Base-by-base conservation (phyloP, 2,888 invertebrate species). In the Limnephilus lunatus region DNA sequence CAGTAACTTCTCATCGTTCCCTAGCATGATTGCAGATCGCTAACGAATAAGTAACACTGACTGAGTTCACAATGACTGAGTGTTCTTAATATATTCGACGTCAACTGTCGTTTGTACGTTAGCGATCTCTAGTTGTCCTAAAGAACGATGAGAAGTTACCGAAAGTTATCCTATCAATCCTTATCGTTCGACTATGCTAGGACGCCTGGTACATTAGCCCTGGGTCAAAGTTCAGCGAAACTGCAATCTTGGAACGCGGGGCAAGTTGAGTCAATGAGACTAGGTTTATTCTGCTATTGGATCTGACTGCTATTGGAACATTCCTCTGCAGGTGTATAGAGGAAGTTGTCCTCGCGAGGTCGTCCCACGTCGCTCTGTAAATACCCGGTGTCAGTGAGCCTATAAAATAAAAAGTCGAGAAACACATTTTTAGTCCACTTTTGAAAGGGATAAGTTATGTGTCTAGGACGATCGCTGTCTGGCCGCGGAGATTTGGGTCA, bases 381-480 rank as follows among this genome's bases (percentile, higher is more conserved):
- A 68, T 68, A 68, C n/a, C 68, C 68, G 15, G 68, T 68, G n/a
- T 68, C 68, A 25, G 68, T 68, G 68, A 0, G 68, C n/a, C 68
- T 68, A 68, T 53, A 19, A 53, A 53, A 30, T 31, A 81, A 31
- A 30, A 81, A n/a, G 12, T 30, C 30, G 25, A 30, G 14, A 82
- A 82, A 82, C 32, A 82, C 32, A 82, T 68, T 68, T 68, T 68
- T 32, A 30, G 44, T 80, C 88, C n/a, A 80, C 35, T 81, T 89
- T 89, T 89, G 88, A 89, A 89, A 89, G 88, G 88, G 80, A 89
- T 89, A 81, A 89, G 80, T 89, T n/a, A 89, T 89, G 88, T 81
- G 88, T 89, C 81, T 89, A 35, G 88, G 31, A 68, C 68, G 68
- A 68, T 68, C 7, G 88, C 80, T 35, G 80, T n/a, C 31, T 53